Evolutionary conservation across 35 echinoderm and acorn worm species (phyloP).

Genomic region (Acanthaster planci): DNA sequence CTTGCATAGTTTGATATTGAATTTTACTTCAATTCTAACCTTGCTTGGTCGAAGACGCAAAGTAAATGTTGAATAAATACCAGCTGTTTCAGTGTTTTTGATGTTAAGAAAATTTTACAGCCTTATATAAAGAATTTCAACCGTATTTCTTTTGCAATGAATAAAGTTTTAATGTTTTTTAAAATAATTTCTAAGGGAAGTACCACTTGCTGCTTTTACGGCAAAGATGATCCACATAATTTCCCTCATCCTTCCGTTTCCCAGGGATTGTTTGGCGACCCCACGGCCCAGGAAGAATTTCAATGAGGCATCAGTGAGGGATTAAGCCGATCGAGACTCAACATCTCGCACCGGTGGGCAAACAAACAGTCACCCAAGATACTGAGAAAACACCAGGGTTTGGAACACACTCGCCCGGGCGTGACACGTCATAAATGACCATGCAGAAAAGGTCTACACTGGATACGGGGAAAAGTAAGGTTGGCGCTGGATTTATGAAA

Average conservation of each 20-base stretch:
- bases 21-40: too few species aligned
- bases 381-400: not conserved
- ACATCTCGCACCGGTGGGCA: not conserved
- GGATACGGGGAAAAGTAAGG: not conserved
- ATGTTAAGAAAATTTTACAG: too few species aligned
- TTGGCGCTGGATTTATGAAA: not conserved
- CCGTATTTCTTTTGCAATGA: too few species aligned
- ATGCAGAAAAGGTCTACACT: not conserved
- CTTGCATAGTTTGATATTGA: too few species aligned
- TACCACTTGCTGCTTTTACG: too few species aligned
- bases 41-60: too few species aligned
- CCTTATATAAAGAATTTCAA: too few species aligned
- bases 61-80: too few species aligned
- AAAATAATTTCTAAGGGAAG: too few species aligned
- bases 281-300: not conserved
- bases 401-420: conserved; percentile 8
- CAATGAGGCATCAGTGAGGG: not conserved
- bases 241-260: not conserved
- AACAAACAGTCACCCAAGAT: not conserved
- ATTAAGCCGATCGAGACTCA: not conserved
- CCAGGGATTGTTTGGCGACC: not conserved
- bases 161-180: too few species aligned
- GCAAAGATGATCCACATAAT: not conserved
- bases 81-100: too few species aligned
- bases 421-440: not conserved